A percentile compares a stretch with the other conserved stretches of the same genome.
These are phyloP conservation scores for Andrena praecox DNA, from an alignment of 2,888 invertebrate genomes.

Conservation along the genomic window DNA sequence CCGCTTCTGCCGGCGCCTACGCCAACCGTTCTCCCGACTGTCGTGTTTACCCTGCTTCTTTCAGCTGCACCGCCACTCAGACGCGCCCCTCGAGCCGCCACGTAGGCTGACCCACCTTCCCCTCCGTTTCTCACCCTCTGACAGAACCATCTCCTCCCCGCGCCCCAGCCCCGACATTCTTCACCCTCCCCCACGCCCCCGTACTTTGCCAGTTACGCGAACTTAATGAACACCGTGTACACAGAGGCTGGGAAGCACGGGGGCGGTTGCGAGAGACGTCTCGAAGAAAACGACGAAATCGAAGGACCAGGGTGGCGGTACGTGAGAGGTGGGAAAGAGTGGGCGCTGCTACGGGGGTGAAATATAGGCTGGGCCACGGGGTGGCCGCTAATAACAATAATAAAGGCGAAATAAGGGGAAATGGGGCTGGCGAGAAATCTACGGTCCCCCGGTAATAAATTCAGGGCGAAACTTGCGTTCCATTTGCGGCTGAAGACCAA, in stretches of 20 bases:
- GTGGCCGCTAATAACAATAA: conserved; percentile 72
- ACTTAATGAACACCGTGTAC: conserved; percentile 70
- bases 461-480: conserved; percentile 66
- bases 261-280: conserved; percentile 1
- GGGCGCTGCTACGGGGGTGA: conserved; percentile 26
- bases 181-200: conserved; percentile 5
- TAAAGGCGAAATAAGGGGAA: conserved; percentile 71
- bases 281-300: conserved; percentile 15
- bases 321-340: conserved; percentile 1
- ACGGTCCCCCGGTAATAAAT: conserved; percentile 69
- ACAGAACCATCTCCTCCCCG: background rate
- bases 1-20: conserved; percentile 47
- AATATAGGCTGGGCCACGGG: conserved; percentile 57
- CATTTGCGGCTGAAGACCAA: conserved; percentile 66
- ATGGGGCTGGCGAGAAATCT: conserved; percentile 70
- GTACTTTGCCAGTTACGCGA: conserved; percentile 50
- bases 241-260: conserved; percentile 3
- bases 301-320: background rate
- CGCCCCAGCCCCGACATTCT: background rate
- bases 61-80: conserved; percentile 72
- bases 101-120: conserved; percentile 52
- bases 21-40: conserved; percentile 40
- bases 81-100: conserved; percentile 61
- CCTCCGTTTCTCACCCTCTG: conserved; percentile 29
- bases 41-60: conserved; percentile 72